Evolutionary conservation across 2,113 vertebrate genomes (phyloP).

Genomic region (Actenoides lindsayi): DNA sequence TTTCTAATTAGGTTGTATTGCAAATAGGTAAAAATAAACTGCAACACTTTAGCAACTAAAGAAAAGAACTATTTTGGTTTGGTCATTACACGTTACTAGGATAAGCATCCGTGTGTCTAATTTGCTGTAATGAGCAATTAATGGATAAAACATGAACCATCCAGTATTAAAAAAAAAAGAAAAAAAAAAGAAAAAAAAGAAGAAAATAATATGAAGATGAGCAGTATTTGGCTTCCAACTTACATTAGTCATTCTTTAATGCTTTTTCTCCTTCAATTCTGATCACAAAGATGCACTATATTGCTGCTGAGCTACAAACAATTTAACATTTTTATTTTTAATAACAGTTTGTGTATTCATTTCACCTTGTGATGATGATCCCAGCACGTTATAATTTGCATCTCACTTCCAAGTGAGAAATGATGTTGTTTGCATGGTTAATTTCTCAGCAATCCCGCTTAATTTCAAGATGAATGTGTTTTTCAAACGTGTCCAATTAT

Average conservation of each 20-base stretch:
- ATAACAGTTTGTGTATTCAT: neutral
- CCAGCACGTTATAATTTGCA: neutral
- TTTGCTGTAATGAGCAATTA: neutral
- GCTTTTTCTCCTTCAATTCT: neutral
- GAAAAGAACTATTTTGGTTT: neutral
- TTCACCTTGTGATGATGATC: neutral
- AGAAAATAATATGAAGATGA: neutral
- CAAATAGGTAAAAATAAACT: neutral
- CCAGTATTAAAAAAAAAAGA: neutral
- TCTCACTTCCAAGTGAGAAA: conserved; percentile 21
- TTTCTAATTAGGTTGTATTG: neutral
- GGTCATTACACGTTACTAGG: neutral
- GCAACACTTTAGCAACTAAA: neutral
- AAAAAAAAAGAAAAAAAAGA: neutral
- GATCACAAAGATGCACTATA: neutral
- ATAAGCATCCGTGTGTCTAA: neutral
- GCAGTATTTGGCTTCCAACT: neutral
- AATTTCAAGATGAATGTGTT: conserved; percentile 8
- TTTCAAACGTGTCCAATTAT: neutral
- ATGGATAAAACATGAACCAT: neutral
- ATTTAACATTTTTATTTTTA: conserved; percentile 2
- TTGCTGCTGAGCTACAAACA: neutral
- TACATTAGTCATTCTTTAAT: neutral
- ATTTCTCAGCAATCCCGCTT: conserved; percentile 4
- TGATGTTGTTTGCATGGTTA: conserved; percentile 5